Conservation (phyloP, 2,888 invertebrate species). For the Acrobasis consociella region DNA sequence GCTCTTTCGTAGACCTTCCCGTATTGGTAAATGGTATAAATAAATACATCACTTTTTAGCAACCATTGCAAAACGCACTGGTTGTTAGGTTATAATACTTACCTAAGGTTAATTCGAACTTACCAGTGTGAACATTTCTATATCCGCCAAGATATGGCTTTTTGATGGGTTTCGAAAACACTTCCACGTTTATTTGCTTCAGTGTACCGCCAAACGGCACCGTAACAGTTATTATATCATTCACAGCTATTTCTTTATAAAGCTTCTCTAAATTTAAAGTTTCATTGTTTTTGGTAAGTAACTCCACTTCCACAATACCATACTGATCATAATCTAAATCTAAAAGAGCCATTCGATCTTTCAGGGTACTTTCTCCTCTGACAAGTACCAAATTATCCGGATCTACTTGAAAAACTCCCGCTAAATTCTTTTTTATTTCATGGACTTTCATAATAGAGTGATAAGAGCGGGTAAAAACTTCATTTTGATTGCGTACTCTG, state of each 20-base stretch:
- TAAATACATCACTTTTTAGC: no score
- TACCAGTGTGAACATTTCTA: slow-evolving; percentile 86
- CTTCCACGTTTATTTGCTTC: slow-evolving; percentile 75
- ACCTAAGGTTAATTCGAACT: no score
- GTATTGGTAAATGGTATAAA: no score
- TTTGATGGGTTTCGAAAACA: slow-evolving; percentile 75
- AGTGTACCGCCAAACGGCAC: slow-evolving; percentile 65
- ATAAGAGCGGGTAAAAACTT: slow-evolving; percentile 78
- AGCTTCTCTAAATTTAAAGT: slow-evolving; percentile 68
- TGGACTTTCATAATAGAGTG: slow-evolving; percentile 77
- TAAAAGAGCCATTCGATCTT: slow-evolving; percentile 67
- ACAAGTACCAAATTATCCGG: slow-evolving; percentile 74
- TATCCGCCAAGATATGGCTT: slow-evolving; percentile 94
- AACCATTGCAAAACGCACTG: no score
- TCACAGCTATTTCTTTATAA: slow-evolving; percentile 67
- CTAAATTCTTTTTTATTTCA: slow-evolving; percentile 84
- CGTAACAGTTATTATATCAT: slow-evolving; percentile 71
- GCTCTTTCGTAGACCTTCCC: no score
- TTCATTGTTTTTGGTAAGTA: slow-evolving; percentile 67
- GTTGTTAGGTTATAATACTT: no score
- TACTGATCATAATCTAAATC: slow-evolving; percentile 76
- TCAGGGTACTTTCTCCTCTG: slow-evolving; percentile 67
- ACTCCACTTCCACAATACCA: slow-evolving; percentile 72
- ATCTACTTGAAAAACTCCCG: slow-evolving; percentile 80
- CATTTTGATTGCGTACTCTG: slow-evolving; percentile 65